A percentile compares a stretch with the other conserved stretches of the same genome.
Evolutionary conservation across 35 echinoderm and acorn worm species (phyloP).

Genomic region (Ophioderma brevispina): DNA sequence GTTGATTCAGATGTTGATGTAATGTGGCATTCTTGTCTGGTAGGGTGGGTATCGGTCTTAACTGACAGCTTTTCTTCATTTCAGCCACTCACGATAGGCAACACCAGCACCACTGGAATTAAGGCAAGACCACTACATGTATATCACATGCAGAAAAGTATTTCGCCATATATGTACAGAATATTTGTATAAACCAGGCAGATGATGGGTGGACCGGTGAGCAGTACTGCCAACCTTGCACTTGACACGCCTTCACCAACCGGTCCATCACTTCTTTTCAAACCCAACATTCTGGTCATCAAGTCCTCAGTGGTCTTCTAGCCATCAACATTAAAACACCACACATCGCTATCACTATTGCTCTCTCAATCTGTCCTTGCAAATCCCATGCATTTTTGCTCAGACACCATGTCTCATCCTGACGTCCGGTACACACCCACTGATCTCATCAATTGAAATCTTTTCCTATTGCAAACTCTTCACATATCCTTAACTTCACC

Average conservation of each 20-base stretch:
- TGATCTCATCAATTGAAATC: too few relatives aligned
- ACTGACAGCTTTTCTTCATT: slow-evolving; percentile 34
- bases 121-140: background rate
- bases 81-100: slow-evolving; percentile 51
- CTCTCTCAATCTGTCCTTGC: too few relatives aligned
- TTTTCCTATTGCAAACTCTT: too few relatives aligned
- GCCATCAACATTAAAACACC: too few relatives aligned
- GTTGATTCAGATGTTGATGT: slow-evolving; percentile 24
- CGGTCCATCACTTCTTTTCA: background rate
- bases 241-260: background rate
- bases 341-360: too few relatives aligned
- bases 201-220: background rate
- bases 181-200: background rate
- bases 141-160: background rate
- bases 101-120: slow-evolving; percentile 15
- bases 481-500: too few relatives aligned
- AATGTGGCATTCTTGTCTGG: slow-evolving; percentile 8
- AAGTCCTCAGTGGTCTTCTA: too few relatives aligned
- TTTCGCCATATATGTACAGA: background rate
- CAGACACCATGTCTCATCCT: too few relatives aligned
- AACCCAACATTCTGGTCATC: background rate
- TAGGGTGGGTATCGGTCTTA: slow-evolving; percentile 42
- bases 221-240: background rate
- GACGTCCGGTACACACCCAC: too few relatives aligned
- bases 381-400: too few relatives aligned